Evolutionary conservation across 2,888 invertebrate genomes (phyloP), one percentile per base, ranked within the genome.

Genomic region (Luffia ferchaultella): DNA sequence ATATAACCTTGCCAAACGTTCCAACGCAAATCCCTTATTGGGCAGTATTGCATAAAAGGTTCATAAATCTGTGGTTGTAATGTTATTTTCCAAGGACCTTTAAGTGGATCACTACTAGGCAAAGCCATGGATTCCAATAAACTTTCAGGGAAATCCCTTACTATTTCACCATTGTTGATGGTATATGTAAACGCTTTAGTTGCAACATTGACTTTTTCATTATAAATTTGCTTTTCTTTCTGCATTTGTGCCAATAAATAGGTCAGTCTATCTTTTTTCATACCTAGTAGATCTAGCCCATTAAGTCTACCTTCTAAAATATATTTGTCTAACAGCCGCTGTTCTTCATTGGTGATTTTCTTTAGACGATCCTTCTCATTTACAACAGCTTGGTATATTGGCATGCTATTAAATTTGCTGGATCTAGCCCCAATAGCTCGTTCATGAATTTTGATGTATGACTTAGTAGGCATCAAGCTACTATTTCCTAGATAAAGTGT

Each of bases 61-160:
- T 88, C 79, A 58, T 90, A 90, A 46, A 94, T 83, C 55, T 89
- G 85, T 0, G 92, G 90, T 50, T 92, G 87, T n/a, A 96, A 76
- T 0, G 90, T 91, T 0, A 94, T 82, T 57, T 86, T 89, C 96
- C 96, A 97, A 0, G 97, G 96, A 0, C 96, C 96, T 58, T 87
- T 83, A 1, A 71, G 62, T 0, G 83, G 84, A 50, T 90, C 85
- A 16, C 73, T 76, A 42, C 87, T 76, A 71, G 92, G 88, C 1
- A 78, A 66, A 0, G 93, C 87, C 67, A 92, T 90, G 0, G 85
- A 72, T 62, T 88, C 87, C 1, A 93, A 70, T 45, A 93, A 68
- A 48, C 87, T 83, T 5, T 85, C 78, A 0, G 96, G 96, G 69
- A 95, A 93, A 59, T 92, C 92, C 58, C 87, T 86, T 15, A 93